Evolutionary conservation across 37 sponge, comb jelly and placozoan genomes (phyloP), one percentile per base, ranked within the genome.

Genomic region (Oopsacas minuta): DNA sequence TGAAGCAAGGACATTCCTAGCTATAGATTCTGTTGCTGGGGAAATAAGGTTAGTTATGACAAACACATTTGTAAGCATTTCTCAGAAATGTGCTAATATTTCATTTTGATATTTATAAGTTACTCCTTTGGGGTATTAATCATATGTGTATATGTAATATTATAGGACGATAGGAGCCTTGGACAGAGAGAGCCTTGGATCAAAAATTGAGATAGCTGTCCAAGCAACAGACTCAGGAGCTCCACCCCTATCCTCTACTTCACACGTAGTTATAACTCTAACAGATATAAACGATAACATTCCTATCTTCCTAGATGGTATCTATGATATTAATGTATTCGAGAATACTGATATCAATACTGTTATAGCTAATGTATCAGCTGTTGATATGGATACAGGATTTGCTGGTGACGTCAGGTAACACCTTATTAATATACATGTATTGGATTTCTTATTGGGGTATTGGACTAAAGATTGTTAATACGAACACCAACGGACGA

Each of bases 391-490:
- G 20, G 75, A 61, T 61, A 34, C 7, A 3, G 75, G 75, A 12
- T 61, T 61, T 34, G 75, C 75, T 3, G 75, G 75, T 5, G 75
- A 61, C 22, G 75, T 61, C 75, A 61, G 75, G 75, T 61, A 25
- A 12, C n/a, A n/a, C n/a, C n/a, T n/a, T n/a, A n/a, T n/a, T n/a
- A n/a, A n/a, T n/a, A n/a, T n/a, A n/a, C n/a, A n/a, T n/a, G n/a
- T n/a, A n/a, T n/a, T n/a, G n/a, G n/a, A n/a, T n/a, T n/a, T n/a
- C n/a, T n/a, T n/a, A n/a, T n/a, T n/a, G n/a, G n/a, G n/a, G n/a
- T n/a, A n/a, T n/a, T n/a, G n/a, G n/a, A n/a, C n/a, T n/a, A n/a
- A n/a, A n/a, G n/a, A n/a, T n/a, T n/a, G n/a, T n/a, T n/a, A n/a
- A n/a, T n/a, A n/a, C n/a, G n/a, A n/a, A n/a, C n/a, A n/a, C n/a